phyloP scores from a whole-genome alignment of 1,140 invertebrate species.

The Bombus difficillimus region DNA sequence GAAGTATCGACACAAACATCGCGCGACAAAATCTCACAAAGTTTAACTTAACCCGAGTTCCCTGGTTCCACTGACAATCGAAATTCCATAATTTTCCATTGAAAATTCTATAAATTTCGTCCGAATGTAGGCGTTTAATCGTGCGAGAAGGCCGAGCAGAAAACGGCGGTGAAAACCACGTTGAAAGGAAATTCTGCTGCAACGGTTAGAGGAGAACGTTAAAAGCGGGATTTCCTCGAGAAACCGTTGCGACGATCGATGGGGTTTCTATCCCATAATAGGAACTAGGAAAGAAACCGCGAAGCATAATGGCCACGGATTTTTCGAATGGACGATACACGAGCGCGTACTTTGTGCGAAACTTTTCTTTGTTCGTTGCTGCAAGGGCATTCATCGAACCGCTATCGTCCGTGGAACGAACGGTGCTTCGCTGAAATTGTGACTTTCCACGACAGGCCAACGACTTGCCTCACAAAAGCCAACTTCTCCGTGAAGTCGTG shows the following conservation, averaged over 20 bases:
- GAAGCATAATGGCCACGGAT: constrained; percentile 28
- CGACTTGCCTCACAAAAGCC: too few species aligned
- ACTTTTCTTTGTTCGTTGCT: constrained; percentile 18
- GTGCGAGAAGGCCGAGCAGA: neutral
- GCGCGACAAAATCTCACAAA: too few species aligned
- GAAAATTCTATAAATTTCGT: neutral
- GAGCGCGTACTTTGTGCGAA: constrained; percentile 8
- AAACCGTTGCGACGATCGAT: constrained; percentile 1
- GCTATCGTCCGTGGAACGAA: neutral
- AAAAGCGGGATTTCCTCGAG: constrained; percentile 2
- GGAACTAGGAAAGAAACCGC: neutral
- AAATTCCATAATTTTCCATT: neutral
- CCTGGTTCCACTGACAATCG: neutral
- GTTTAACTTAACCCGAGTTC: too few species aligned
- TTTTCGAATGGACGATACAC: constrained; percentile 4
- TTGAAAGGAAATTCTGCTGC: neutral
- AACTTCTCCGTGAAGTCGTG: neutral
- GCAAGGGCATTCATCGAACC: constrained; percentile 22
- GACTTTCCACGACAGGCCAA: neutral
- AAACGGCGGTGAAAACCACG: too few species aligned
- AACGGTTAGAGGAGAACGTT: neutral
- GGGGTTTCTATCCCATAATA: constrained; percentile 15
- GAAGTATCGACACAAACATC: fast-evolving
- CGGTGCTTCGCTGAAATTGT: constrained; percentile 7
- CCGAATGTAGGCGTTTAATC: neutral